Evolutionary conservation across 1,140 invertebrate species (phyloP).

Genomic region (Pomacea maculata): DNA sequence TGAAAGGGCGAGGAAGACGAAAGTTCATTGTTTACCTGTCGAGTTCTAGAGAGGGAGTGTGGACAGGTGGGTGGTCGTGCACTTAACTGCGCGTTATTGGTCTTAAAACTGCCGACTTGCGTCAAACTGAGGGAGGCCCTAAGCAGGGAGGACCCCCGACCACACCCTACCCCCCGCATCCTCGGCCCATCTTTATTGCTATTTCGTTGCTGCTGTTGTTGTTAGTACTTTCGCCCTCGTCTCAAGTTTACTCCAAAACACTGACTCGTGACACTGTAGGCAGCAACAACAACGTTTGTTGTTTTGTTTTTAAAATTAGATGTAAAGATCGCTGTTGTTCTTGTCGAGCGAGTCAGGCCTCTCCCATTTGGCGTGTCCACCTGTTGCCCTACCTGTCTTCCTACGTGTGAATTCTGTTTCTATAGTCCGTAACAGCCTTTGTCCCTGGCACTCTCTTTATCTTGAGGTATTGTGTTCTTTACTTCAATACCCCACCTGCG

Average conservation of each 20-base stretch:
- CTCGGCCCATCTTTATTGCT: too few species aligned
- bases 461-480: neutral
- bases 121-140: too few species aligned
- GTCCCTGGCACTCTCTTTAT: neutral
- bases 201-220: too few species aligned
- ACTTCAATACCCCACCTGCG: neutral
- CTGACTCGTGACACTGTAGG: neutral
- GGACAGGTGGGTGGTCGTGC: too few species aligned
- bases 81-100: too few species aligned
- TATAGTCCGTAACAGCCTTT: neutral
- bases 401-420: neutral
- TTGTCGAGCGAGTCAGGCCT: neutral
- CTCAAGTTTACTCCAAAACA: neutral
- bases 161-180: neutral
- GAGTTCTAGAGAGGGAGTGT: neutral
- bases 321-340: too few species aligned
- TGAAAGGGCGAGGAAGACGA: too few species aligned
- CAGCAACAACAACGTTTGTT: neutral
- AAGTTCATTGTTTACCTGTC: too few species aligned
- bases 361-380: conserved; percentile 3
- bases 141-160: too few species aligned
- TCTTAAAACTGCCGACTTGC: too few species aligned
- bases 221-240: too few species aligned
- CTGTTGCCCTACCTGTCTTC: neutral
- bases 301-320: neutral